Evolutionary conservation across 2,113 vertebrate genomes (phyloP), one percentile per base, ranked within the genome.

Genomic region (Myotis lucifugus): DNA sequence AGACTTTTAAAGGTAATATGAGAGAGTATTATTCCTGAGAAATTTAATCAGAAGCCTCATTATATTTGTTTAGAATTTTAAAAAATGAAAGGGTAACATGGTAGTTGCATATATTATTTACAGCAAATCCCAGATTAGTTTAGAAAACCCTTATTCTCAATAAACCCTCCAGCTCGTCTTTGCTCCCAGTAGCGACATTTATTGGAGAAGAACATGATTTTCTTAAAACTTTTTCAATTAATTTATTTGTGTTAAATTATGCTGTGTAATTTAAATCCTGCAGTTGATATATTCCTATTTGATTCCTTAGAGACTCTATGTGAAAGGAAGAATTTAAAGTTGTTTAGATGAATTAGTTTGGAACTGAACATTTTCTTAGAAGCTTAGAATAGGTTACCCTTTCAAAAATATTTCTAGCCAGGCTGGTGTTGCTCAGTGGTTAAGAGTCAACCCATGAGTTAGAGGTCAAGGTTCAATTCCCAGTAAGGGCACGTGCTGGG

Each of bases 171-270:
- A 88, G 79, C 54, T 82, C 89, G 19, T 91, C 82, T 82, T 23
- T 97, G 91, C 78, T 86, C 70, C 64, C 32, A 95, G 89, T 85
- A 97, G 82, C 70, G 91, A 27, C 2, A 32, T 74, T 73, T 97
- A 90, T 61, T 97, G 88, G 73, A 96, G 86, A 95, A 87, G 72
- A 93, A 90, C 94, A 88, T 34, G 82, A 52, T 92, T 97, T 96
- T 92, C 90, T 96, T 96, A 93, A 95, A 95, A 96, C 67, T 94
- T 98, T 97, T 88, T 96, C 91, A 97, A 96, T 97, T 97, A 91
- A 78, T 96, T 97, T 97, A 50, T 97, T 97, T 93, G 74, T 91
- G 72, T 95, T 86, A 95, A 78, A 19, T 81, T 93, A 72, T 29
- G 17, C 29, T 88, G 8, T 91, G 46, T 94, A 94, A 95, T 98